Evolutionary conservation across 2,888 invertebrate genomes (phyloP), one percentile per base, ranked within the genome.

Genomic region (Epiblema foenella): DNA sequence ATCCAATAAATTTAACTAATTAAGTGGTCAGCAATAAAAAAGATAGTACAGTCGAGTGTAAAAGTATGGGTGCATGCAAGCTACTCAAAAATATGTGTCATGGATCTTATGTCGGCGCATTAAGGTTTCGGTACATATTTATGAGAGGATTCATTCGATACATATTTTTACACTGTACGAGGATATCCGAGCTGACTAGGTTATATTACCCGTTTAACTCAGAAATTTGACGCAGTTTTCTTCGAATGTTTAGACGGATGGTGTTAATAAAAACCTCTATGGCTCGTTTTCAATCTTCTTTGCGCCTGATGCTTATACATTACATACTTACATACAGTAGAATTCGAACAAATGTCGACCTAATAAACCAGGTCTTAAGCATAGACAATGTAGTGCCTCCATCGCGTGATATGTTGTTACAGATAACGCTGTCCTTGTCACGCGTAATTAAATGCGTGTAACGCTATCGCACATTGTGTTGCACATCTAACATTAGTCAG

Each of bases 1-100:
- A 29, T 37, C 12, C 56, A 54, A 42, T 75, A 74, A 74, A 74
- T 72, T 68, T 15, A 11, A 51, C 69, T 58, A 69, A 64, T 69
- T 69, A 69, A 18, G 51, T 20, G 39, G 24, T 18, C 17, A 60
- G 37, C 33, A 20, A 33, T 20, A 24, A 39, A 12, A 29, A 15
- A n/a, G n/a, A n/a, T n/a, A n/a, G n/a, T n/a, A n/a, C n/a, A n/a
- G n/a, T n/a, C n/a, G n/a, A n/a, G n/a, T n/a, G n/a, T n/a, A n/a
- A n/a, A n/a, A n/a, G n/a, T n/a, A n/a, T n/a, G n/a, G n/a, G n/a
- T n/a, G n/a, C n/a, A n/a, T n/a, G n/a, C n/a, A n/a, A n/a, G n/a
- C n/a, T n/a, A n/a, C n/a, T n/a, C n/a, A n/a, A n/a, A n/a, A n/a
- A n/a, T n/a, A n/a, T n/a, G n/a, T n/a, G n/a, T n/a, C n/a, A n/a